A percentile compares a stretch with the other conserved stretches of the same genome.
These are phyloP conservation scores for Gracilinanus agilis DNA, from an alignment of 2,113 vertebrate genomes.

Conservation along the genomic window DNA sequence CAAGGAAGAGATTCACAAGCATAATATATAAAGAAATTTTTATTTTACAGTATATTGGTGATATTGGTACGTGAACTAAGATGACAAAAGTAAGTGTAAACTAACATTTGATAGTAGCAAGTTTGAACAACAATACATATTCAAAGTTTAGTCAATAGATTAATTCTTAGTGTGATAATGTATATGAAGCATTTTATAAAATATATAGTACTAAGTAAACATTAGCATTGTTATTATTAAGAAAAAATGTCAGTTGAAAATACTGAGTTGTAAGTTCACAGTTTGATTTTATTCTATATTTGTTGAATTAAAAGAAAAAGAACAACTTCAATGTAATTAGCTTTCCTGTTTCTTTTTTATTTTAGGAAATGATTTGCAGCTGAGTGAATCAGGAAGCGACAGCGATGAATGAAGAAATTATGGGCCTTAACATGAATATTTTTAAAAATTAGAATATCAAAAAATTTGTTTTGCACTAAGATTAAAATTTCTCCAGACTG, in stretches of 20 bases:
- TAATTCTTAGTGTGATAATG: slow-evolving; percentile 52
- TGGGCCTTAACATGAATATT: slow-evolving; percentile 68
- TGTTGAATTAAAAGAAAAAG: not conserved
- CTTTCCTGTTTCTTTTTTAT: slow-evolving; percentile 73
- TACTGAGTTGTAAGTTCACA: not conserved
- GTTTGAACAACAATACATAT: slow-evolving; percentile 35
- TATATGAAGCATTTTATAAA: not conserved
- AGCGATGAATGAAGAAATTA: slow-evolving; percentile 91
- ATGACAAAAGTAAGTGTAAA: slow-evolving; percentile 35
- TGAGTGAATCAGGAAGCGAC: slow-evolving; percentile 98
- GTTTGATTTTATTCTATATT: not conserved
- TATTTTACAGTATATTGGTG: not conserved
- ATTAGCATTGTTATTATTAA: not conserved
- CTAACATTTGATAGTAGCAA: slow-evolving; percentile 23
- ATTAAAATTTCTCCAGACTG: slow-evolving; percentile 77
- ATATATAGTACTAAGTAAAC: not conserved
- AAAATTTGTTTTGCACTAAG: slow-evolving; percentile 83
- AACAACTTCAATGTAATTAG: not conserved
- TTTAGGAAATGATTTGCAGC: slow-evolving; percentile 97
- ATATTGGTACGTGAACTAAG: slow-evolving; percentile 27
- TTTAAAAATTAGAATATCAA: slow-evolving; percentile 72
- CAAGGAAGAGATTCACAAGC: not conserved
- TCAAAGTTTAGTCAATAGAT: slow-evolving; percentile 33
- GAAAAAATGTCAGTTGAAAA: not conserved
- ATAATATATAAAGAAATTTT: not conserved